Conservation (phyloP, 2,113 vertebrate genomes). For the Turdus rufiventris region DNA sequence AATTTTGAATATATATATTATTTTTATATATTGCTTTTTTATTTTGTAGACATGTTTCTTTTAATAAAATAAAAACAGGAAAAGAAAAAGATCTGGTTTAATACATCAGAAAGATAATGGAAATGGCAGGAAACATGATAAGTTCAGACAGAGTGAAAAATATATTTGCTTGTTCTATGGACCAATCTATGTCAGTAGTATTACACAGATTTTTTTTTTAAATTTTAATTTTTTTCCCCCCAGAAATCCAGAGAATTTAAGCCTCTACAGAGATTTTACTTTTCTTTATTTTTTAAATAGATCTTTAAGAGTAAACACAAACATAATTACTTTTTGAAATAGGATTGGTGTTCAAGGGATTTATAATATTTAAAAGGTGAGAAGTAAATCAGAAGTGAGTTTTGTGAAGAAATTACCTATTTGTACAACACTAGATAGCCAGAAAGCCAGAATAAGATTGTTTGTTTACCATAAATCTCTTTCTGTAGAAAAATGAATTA, state of each 20-base stretch:
- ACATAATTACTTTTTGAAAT: neutral
- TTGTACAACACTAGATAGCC: neutral
- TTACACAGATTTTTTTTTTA: neutral
- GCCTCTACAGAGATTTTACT: neutral
- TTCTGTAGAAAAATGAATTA: neutral
- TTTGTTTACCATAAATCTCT: neutral
- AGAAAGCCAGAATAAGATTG: neutral
- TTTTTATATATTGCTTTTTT: neutral
- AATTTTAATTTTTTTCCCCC: too few species aligned
- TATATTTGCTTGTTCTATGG: neutral
- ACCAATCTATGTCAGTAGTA: neutral
- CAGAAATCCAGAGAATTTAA: neutral
- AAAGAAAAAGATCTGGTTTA: neutral
- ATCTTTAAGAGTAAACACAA: neutral
- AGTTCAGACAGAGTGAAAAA: neutral
- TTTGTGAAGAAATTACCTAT: neutral
- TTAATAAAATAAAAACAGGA: neutral
- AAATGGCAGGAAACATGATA: neutral
- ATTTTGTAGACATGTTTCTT: neutral
- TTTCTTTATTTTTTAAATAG: neutral
- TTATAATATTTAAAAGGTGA: neutral
- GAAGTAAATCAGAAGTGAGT: neutral
- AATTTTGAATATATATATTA: neutral
- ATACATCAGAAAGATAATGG: neutral
- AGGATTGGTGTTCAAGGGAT: neutral